Percentiles rank a stretch among this genome's conserved stretches.
Conservation (phyloP, 2,113 vertebrate genomes). For the Eonycteris spelaea region DNA sequence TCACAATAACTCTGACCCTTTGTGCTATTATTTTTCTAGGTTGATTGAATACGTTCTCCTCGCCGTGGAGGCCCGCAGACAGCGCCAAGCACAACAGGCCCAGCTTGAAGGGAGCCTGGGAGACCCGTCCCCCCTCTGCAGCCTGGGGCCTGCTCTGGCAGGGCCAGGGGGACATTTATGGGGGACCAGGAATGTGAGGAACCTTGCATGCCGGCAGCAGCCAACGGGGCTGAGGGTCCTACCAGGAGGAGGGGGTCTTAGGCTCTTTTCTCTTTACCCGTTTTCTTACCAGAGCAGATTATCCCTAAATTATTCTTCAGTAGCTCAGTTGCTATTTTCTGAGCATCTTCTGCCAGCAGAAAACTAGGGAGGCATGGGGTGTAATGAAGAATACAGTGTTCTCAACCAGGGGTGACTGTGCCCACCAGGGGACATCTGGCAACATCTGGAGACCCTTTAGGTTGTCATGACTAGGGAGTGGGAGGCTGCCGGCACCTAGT, state of each 20-base stretch:
- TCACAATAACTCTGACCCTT: constrained; percentile 77
- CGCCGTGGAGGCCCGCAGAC: neutral
- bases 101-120: neutral
- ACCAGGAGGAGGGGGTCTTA: neutral
- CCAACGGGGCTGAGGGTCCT: neutral
- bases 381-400: neutral
- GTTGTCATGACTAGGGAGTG: too few species aligned
- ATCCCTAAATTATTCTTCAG: neutral
- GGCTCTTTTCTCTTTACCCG: neutral
- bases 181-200: neutral
- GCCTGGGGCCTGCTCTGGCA: neutral
- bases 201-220: neutral
- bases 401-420: fast-evolving
- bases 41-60: constrained; percentile 79
- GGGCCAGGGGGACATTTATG: neutral
- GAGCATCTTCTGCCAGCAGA: neutral
- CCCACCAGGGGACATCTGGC: neutral
- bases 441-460: neutral
- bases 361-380: fast-evolving
- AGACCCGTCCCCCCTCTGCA: neutral
- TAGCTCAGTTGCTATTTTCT: neutral
- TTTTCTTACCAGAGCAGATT: neutral
- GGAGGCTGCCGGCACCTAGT: neutral
- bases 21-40: constrained; percentile 81
- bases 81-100: constrained; percentile 78